Base-by-base conservation (phyloP, 2,888 invertebrate genomes). In the Toxonevra muliebris region DNA sequence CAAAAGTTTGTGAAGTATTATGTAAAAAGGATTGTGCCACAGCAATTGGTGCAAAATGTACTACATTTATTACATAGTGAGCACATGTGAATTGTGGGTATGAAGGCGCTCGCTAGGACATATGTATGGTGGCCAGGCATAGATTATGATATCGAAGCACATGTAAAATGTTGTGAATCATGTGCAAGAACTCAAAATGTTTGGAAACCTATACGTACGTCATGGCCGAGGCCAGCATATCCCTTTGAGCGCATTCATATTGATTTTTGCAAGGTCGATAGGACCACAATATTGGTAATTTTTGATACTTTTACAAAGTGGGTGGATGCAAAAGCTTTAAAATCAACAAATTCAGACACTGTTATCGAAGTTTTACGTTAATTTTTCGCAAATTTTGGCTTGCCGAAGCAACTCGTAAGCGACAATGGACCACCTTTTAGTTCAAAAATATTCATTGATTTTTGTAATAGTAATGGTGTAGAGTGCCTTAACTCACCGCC, bases 171-270 rank as follows among this genome's bases (percentile, higher is more conserved):
- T 10, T 79, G 79, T 68, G 4, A 57, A 45, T 41, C 55, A 12
- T 72, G 62, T 40, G 59, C 59, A 15, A 43, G 15, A 10, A 64
- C 60, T 1, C 59, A 67, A 53, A 67, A 52, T 40, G 12, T 52
- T 7, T 2, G 57, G 15, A 13, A 57, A 3, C 19, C 61, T 9
- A 30, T 50, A 40, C 58, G 69, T 50, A 66, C 69, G 10, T 2
- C 53, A 42, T 71, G 69, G 69, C 43, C 59, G 0, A 30, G 55
- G 11, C 52, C 53, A 40, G 54, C 19, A 15, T 68, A 66, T 40
- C 69, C 71, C 1, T 74, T 71, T 65, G 72, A 74, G 54, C 55
- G 74, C 20, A 58, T 74, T 54, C 73, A 70, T 61, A 30, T 73
- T 59, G 65, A 64, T 62, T 73, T 55, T 65, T 62, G 60, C 50